phyloP scores from a whole-genome alignment of 2,113 vertebrate genomes.

The Crotalus horridus region DNA sequence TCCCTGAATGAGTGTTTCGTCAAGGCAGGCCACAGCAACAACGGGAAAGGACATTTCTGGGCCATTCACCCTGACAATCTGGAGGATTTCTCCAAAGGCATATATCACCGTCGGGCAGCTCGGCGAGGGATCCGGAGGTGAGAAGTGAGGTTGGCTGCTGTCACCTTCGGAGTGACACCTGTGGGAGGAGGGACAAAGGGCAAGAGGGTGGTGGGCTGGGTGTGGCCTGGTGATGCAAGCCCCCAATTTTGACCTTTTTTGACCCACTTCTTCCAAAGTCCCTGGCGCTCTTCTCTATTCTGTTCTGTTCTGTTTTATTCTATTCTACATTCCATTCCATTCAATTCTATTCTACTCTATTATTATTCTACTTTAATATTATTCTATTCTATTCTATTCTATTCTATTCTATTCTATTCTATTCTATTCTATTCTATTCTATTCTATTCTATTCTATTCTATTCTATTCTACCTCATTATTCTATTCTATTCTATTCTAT shows the following conservation, averaged over 20 bases:
- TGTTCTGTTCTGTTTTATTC: no score
- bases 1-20: conserved; percentile 82
- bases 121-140: conserved; percentile 57
- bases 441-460: no score
- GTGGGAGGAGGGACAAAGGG: background rate
- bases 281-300: background rate
- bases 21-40: conserved; percentile 80
- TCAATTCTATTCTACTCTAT: no score
- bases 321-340: no score
- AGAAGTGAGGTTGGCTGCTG: background rate
- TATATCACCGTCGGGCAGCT: conserved; percentile 76
- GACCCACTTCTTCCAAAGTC: no score
- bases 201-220: background rate
- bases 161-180: background rate
- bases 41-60: conserved; percentile 83
- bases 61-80: conserved; percentile 78
- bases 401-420: no score
- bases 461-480: no score
- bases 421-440: no score
- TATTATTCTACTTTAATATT: no score
- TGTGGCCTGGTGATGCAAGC: background rate
- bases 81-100: conserved; percentile 78
- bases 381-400: no score
- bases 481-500: no score
- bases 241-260: background rate